Conservation (phyloP, 2,113 vertebrate species). For the Syrmaticus mikado region DNA sequence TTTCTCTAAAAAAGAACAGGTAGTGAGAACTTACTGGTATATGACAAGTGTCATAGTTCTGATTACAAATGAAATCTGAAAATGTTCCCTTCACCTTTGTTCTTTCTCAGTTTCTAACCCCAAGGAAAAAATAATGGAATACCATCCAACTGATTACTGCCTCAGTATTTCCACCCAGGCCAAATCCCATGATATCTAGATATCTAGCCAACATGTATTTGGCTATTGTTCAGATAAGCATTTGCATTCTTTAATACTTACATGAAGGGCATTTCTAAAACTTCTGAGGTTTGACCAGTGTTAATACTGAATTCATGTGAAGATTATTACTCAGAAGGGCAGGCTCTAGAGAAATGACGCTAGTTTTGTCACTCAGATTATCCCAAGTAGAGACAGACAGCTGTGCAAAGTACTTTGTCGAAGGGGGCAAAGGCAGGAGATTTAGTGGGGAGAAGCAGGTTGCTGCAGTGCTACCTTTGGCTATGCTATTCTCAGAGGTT, state of each 20-base stretch:
- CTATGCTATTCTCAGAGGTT: background rate
- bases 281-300: background rate
- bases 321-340: background rate
- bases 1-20: background rate
- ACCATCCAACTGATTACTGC: background rate
- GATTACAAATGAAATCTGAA: background rate
- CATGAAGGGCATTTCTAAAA: background rate
- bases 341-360: background rate
- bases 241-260: conserved; percentile 13
- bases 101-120: background rate
- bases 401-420: background rate
- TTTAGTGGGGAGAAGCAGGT: background rate
- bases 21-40: background rate
- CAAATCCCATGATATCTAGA: background rate
- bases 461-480: background rate
- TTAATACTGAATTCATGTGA: rapidly evolving
- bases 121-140: background rate
- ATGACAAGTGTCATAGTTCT: background rate
- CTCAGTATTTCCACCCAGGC: background rate
- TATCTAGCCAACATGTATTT: background rate
- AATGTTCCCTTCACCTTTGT: background rate
- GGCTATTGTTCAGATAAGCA: background rate
- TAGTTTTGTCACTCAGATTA: background rate
- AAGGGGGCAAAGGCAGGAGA: background rate
- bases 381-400: background rate